phyloP scores from a whole-genome alignment of 2,113 vertebrate species.

The Phaetusa simplex region DNA sequence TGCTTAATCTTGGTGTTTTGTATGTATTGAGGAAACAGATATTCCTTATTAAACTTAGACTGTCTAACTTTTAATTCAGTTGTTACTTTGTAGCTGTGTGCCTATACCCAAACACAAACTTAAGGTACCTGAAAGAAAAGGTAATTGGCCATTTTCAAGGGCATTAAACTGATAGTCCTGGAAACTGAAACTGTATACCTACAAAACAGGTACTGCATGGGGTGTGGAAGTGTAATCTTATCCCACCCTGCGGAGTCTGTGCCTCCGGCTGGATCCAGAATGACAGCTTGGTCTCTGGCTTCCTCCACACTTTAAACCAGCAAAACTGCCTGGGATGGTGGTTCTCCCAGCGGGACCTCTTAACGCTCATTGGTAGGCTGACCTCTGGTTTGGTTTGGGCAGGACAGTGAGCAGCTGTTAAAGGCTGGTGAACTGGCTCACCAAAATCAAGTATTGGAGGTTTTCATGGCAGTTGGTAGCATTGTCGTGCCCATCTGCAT shows the following conservation, averaged over 20 bases:
- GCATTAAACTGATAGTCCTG: not conserved
- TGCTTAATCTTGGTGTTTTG: not conserved
- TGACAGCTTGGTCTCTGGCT: not conserved
- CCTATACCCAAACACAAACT: not conserved
- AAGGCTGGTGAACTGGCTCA: not conserved
- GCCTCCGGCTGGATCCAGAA: not conserved
- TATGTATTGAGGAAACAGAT: not conserved
- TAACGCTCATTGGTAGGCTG: not conserved
- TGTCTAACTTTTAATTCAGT: not conserved
- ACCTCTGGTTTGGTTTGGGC: not conserved
- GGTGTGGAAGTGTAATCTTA: conserved; percentile 38
- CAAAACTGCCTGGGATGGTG: not conserved
- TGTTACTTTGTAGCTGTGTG: not conserved
- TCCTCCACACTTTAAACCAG: not conserved
- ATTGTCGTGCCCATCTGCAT: not conserved
- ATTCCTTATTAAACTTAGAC: not conserved
- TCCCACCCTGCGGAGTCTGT: not conserved
- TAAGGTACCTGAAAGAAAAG: not conserved
- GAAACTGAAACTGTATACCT: conserved; percentile 35
- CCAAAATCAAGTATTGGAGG: not conserved
- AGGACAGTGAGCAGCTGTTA: not conserved
- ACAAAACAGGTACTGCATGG: conserved; percentile 31
- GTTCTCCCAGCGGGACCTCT: not conserved
- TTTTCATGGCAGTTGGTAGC: not conserved
- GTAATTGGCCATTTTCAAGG: not conserved